phyloP scores from a whole-genome alignment of 1,140 invertebrate species.

The Pygmarrhopalites habei region DNA sequence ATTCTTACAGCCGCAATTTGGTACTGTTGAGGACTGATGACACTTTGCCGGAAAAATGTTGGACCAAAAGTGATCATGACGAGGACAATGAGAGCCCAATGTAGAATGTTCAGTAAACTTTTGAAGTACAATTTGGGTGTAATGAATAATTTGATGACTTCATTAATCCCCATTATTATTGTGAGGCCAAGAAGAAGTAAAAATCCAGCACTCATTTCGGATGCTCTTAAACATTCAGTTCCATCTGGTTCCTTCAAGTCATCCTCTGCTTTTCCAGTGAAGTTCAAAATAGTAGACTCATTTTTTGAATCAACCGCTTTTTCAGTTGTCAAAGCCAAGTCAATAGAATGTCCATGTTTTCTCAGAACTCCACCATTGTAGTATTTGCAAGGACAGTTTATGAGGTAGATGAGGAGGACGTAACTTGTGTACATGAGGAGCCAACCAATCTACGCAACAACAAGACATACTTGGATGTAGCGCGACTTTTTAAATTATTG shows the following conservation, averaged over 20 bases:
- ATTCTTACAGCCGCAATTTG: slow-evolving; percentile 35
- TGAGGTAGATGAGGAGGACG: slow-evolving; percentile 30
- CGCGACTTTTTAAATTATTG: too few relatives aligned
- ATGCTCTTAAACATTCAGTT: neutral
- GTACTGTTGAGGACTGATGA: slow-evolving; percentile 28
- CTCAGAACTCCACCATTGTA: too few relatives aligned
- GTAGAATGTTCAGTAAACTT: slow-evolving; percentile 17
- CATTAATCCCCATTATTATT: slow-evolving; percentile 18
- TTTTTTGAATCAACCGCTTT: too few relatives aligned
- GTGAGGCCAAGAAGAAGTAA: slow-evolving; percentile 25
- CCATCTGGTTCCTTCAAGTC: too few relatives aligned
- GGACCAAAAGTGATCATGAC: slow-evolving; percentile 28
- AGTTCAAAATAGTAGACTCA: too few relatives aligned
- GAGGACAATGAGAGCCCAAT: slow-evolving; percentile 28
- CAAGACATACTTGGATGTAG: too few relatives aligned
- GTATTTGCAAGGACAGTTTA: slow-evolving; percentile 33
- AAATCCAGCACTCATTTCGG: slow-evolving; percentile 1
- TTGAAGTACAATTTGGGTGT: slow-evolving; percentile 31
- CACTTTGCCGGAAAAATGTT: slow-evolving; percentile 17
- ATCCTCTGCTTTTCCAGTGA: too few relatives aligned
- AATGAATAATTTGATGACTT: slow-evolving; percentile 28
- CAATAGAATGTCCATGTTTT: too few relatives aligned
- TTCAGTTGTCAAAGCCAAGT: too few relatives aligned
- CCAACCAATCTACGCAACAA: slow-evolving; percentile 32
- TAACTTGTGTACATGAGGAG: slow-evolving; percentile 34